These are phyloP conservation scores for Erannis defoliaria DNA, from an alignment of 2,888 invertebrate genomes.

Conservation along the genomic window DNA sequence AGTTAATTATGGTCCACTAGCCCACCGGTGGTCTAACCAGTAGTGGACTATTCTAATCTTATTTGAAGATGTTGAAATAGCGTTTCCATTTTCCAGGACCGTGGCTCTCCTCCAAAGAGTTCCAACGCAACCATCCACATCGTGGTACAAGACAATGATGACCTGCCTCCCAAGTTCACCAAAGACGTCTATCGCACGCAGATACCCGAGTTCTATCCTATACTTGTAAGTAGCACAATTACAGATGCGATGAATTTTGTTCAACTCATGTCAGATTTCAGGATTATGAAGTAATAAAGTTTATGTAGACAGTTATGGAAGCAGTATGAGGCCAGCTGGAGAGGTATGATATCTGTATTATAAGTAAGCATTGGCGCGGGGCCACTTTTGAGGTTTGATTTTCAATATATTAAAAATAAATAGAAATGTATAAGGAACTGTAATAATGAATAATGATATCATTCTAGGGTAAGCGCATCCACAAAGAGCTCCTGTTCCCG, in stretches of 20 bases:
- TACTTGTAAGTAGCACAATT: constrained; percentile 88
- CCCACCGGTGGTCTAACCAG: too few relatives aligned
- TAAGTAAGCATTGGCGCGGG: too few relatives aligned
- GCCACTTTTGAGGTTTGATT: too few relatives aligned
- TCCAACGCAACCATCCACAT: constrained; percentile 91
- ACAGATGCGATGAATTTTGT: too few relatives aligned
- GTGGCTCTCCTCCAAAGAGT: constrained; percentile 92
- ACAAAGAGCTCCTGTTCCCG: constrained; percentile 89
- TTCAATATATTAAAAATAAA: not conserved
- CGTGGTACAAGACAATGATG: constrained; percentile 92
- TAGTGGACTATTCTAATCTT: too few relatives aligned
- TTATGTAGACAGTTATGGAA: too few relatives aligned
- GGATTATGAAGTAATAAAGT: too few relatives aligned
- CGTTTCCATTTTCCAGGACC: constrained; percentile 87
- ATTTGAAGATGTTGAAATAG: not conserved
- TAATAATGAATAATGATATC: too few relatives aligned
- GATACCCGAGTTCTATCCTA: constrained; percentile 93
- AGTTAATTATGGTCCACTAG: too few relatives aligned
- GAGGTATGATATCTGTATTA: not conserved
- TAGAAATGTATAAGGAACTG: not conserved
- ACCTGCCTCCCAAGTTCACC: constrained; percentile 93
- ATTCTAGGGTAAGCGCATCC: constrained; percentile 89
- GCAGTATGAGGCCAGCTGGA: too few relatives aligned
- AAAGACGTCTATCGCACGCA: constrained; percentile 92
- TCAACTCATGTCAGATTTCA: too few relatives aligned